These are phyloP conservation scores for Arctopsyche grandis DNA, from an alignment of 1,140 invertebrate species.

Conservation along the genomic window DNA sequence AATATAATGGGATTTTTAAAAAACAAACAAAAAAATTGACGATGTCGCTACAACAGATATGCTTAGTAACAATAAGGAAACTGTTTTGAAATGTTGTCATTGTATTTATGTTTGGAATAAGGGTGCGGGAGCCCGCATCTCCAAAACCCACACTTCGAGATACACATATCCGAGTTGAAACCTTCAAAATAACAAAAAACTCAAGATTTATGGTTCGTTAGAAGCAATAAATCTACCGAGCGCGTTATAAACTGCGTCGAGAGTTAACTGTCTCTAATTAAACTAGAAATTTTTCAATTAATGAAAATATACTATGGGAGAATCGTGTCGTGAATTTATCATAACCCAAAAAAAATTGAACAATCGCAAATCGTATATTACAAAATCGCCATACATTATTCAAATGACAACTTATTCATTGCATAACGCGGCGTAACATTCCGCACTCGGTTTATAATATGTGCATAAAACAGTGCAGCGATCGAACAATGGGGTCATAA, in stretches of 20 bases:
- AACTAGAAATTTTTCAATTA: not conserved
- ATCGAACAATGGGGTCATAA: slow-evolving; percentile 18
- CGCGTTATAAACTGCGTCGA: not conserved
- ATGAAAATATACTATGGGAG: not conserved
- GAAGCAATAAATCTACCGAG: slow-evolving; percentile 15
- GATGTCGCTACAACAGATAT: not conserved
- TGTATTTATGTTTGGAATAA: not conserved
- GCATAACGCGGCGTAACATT: slow-evolving; percentile 14
- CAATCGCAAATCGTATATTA: not conserved
- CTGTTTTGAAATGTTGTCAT: slow-evolving; percentile 14
- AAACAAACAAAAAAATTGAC: not conserved
- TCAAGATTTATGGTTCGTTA: slow-evolving; percentile 23
- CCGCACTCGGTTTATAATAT: not conserved
- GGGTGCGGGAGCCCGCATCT: slow-evolving; percentile 34
- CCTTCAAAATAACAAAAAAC: slow-evolving; percentile 6
- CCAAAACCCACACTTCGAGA: not conserved
- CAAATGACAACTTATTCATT: slow-evolving; percentile 23
- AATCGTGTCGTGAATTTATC: not conserved
- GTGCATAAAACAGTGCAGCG: not conserved
- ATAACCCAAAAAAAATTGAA: not conserved
- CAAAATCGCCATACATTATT: slow-evolving; percentile 17
- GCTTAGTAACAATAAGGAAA: not conserved
- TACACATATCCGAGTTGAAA: not conserved
- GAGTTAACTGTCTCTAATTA: not conserved
- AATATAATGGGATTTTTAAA: not conserved